Conservation (phyloP, 2,888 invertebrate genomes). For the Pediacus dermestoides region DNA sequence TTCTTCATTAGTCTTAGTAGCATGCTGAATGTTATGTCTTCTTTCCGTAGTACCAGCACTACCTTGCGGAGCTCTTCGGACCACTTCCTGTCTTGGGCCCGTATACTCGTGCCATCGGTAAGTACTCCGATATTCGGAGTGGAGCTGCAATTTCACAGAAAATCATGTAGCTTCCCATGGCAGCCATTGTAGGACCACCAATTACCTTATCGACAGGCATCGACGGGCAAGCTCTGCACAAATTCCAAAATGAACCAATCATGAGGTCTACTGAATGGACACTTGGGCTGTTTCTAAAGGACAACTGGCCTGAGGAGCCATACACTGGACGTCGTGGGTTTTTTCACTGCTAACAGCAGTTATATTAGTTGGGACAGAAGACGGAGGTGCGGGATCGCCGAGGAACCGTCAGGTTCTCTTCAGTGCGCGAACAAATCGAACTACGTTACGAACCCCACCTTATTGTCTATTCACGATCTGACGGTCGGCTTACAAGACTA, state of each 20-base stretch:
- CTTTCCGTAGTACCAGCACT: slow-evolving; percentile 43
- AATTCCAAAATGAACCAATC: slow-evolving; percentile 97
- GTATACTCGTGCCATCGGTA: slow-evolving; percentile 94
- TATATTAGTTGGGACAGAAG: too few relatives aligned
- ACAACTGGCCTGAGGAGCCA: slow-evolving; percentile 33
- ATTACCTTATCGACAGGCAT: slow-evolving; percentile 97
- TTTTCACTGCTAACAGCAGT: too few relatives aligned
- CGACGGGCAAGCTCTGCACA: slow-evolving; percentile 94
- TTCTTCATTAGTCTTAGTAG: slow-evolving; percentile 41
- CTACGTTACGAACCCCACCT: slow-evolving; percentile 46
- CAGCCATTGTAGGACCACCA: too few relatives aligned
- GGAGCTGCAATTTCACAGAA: too few relatives aligned
- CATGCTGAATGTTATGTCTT: slow-evolving; percentile 37
- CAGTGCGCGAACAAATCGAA: too few relatives aligned
- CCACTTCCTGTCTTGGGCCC: slow-evolving; percentile 69
- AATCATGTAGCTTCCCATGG: too few relatives aligned
- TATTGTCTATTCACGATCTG: slow-evolving; percentile 33
- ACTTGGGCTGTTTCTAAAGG: slow-evolving; percentile 26
- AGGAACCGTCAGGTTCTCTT: slow-evolving; percentile 20
- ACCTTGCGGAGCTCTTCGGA: slow-evolving; percentile 60
- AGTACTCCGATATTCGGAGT: slow-evolving; percentile 91
- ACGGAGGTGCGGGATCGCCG: slow-evolving; percentile 19
- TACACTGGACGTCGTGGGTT: slow-evolving; percentile 31
- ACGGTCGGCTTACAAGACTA: slow-evolving; percentile 19
- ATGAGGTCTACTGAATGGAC: slow-evolving; percentile 57